Conservation (phyloP, 2,113 vertebrate species). For the Anoplopoma fimbria region DNA sequence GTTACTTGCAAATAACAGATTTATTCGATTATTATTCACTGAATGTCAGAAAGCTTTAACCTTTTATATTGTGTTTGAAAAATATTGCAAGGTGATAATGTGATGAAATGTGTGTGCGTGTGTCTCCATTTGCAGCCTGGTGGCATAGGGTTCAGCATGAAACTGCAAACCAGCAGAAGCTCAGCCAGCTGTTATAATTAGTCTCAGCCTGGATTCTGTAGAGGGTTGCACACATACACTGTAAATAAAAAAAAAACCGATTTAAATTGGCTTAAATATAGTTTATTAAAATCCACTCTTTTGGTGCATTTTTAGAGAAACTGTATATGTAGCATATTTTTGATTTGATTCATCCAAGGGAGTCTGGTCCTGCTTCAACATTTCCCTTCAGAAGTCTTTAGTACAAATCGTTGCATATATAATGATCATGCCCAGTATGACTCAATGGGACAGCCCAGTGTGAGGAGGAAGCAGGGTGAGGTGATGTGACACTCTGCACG, state of each 20-base stretch:
- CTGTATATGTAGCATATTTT: neutral
- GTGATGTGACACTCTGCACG: constrained; percentile 48
- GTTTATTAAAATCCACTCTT: neutral
- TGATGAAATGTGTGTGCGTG: neutral
- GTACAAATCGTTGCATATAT: neutral
- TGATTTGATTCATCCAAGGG: neutral
- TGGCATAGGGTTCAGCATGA: neutral
- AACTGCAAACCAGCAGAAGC: neutral
- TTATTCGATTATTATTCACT: neutral
- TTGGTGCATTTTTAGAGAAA: too few relatives aligned
- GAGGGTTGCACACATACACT: neutral
- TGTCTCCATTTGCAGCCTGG: neutral
- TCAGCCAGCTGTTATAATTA: neutral
- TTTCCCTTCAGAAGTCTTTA: neutral
- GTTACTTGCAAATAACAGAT: neutral
- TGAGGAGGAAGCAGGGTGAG: constrained; percentile 7
- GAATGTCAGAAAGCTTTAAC: neutral
- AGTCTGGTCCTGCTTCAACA: neutral
- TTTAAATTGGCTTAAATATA: neutral
- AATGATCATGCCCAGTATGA: neutral
- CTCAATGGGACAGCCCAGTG: constrained; percentile 18
- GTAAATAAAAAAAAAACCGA: neutral
- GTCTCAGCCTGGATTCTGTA: neutral
- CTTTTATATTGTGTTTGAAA: neutral
- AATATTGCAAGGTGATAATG: neutral